These are phyloP conservation scores for Pluvialis apricaria DNA, from an alignment of 2,113 vertebrate genomes.

Conservation along the genomic window DNA sequence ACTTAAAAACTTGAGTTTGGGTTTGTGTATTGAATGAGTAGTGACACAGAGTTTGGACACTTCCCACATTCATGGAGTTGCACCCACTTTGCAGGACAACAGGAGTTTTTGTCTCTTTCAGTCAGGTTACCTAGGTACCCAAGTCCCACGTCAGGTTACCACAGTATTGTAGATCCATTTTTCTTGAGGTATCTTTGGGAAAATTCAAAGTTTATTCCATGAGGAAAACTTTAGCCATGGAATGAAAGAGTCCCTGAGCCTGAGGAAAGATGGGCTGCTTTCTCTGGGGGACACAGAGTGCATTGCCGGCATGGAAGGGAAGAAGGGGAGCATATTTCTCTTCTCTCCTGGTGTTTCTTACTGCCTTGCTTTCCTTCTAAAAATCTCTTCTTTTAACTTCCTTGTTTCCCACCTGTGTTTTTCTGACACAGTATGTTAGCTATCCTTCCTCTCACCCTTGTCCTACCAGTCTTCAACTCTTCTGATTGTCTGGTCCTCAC, in stretches of 20 bases:
- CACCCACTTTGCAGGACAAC: not conserved
- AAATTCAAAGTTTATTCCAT: not conserved
- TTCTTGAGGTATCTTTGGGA: not conserved
- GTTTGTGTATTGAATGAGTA: not conserved
- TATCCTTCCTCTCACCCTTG: not conserved
- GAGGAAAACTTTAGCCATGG: not conserved
- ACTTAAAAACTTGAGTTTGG: not conserved
- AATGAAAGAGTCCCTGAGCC: not conserved
- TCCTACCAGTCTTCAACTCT: not conserved
- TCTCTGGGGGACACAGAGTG: not conserved
- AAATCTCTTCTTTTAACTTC: not conserved
- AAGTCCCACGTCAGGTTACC: not conserved
- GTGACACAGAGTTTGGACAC: not conserved
- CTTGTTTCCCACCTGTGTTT: not conserved
- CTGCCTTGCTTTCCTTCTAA: not conserved
- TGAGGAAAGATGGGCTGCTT: not conserved
- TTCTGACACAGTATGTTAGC: not conserved
- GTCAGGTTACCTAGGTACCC: too few relatives aligned
- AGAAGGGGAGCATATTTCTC: not conserved
- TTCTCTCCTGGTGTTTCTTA: not conserved
- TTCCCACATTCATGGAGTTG: not conserved
- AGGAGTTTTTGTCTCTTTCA: not conserved
- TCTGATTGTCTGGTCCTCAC: not conserved
- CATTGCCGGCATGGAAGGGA: fast-evolving
- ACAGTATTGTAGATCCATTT: not conserved